Base-by-base conservation (phyloP, 2,888 invertebrate genomes). In the Ypsolopha sequella region DNA sequence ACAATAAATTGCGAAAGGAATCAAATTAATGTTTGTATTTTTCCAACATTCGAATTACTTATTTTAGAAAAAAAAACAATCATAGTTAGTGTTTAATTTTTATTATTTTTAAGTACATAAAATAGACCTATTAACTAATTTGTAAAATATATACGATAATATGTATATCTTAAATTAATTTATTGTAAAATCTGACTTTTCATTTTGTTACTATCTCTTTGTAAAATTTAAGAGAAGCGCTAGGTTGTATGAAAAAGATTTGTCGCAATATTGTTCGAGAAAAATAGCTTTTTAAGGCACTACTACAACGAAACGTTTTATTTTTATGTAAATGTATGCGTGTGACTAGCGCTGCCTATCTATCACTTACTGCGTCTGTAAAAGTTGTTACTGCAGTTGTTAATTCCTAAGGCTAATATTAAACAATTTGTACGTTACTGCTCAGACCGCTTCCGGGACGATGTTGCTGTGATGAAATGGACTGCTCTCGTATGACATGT, bases 401-500 rank as follows among this genome's bases (percentile, higher is more conserved):
- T 77, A 78, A 74, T 74, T 64, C 64, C 66, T 64, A 66, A 70
- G 64, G 65, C 68, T 65, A 70, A 66, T 58, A 59, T 66, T 62
- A 62, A 59, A 53, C 56, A 50, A 54, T 64, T 71, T 68, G 68
- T 68, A 65, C 60, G 36, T 41, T 13, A 11, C 65, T 53, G 59
- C 58, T 88, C 87, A 90, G 60, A 89, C 89, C 65, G 89, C 89
- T 66, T 89, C 89, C 51, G 90, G 89, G 58, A 89, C 89, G 60
- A 89, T 89, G 67, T 89, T 89, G 72, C 79, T 89, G 76, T 89
- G 89, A 65, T 89, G 89, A 80, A 89, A 89, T 53, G 89, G 89
- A 72, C 89, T 89, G 74, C 89, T 89, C 56, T 89, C 89, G 61
- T 89, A 90, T 41, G 89, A 89, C 73, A 85, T 71, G 65, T 84